Evolutionary conservation across 1,140 invertebrate species (phyloP).

Genomic region (Heliothis subflexa): DNA sequence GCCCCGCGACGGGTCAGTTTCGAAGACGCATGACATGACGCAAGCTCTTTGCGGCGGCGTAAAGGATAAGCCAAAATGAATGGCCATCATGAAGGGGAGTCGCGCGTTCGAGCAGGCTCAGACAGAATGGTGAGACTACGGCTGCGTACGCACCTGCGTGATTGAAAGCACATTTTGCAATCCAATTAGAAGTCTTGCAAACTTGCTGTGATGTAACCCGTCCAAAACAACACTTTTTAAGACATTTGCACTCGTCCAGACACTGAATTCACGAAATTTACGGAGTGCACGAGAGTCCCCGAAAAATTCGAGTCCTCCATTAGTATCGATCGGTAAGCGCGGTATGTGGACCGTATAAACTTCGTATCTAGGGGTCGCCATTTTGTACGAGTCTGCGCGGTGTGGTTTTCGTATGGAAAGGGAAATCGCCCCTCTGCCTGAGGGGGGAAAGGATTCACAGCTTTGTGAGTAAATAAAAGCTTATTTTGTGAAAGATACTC

Average conservation of each 20-base stretch:
- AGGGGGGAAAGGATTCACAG: constrained; percentile 74
- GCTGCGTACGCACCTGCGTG: constrained; percentile 97
- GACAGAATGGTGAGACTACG: constrained; percentile 93
- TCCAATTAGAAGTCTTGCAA: constrained; percentile 77
- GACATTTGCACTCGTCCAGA: constrained; percentile 77
- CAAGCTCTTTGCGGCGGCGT: constrained; percentile 85
- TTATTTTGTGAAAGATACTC: constrained; percentile 62
- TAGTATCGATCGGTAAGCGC: constrained; percentile 86
- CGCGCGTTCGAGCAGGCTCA: constrained; percentile 91
- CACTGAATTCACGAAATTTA: constrained; percentile 79
- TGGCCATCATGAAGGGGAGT: constrained; percentile 85
- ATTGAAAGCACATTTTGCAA: constrained; percentile 87
- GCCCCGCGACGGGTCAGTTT: constrained; percentile 72
- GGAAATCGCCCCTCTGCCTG: constrained; percentile 80
- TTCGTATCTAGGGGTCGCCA: constrained; percentile 81
- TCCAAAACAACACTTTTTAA: constrained; percentile 80
- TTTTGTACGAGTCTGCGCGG: constrained; percentile 86
- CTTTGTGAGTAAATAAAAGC: constrained; percentile 62
- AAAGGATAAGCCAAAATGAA: constrained; percentile 86
- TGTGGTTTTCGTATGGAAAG: constrained; percentile 80
- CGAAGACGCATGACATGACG: constrained; percentile 83
- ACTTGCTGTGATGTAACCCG: constrained; percentile 84
- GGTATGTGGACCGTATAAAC: constrained; percentile 83
- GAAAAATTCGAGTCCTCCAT: constrained; percentile 85
- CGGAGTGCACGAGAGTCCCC: constrained; percentile 77